These are phyloP conservation scores for Margaritifera margaritifera DNA, from an alignment of 2,888 invertebrate genomes.

Conservation along the genomic window DNA sequence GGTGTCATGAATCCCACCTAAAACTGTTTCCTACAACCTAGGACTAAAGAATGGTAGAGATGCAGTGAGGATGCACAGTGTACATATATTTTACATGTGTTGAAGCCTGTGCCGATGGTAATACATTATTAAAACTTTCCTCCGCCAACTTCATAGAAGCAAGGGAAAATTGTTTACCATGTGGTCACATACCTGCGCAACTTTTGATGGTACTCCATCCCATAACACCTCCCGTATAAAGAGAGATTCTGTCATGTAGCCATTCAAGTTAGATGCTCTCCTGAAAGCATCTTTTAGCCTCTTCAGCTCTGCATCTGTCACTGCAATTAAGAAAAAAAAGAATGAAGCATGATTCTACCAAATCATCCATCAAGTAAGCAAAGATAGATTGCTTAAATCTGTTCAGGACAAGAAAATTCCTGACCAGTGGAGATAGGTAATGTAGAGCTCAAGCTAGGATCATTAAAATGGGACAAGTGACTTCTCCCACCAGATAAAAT, in stretches of 20 bases:
- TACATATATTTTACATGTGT: too few species aligned
- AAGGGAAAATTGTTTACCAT: too few species aligned
- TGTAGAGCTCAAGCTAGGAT: too few species aligned
- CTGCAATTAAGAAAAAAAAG: conserved; percentile 74
- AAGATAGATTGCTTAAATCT: not conserved
- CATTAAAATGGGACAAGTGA: too few species aligned
- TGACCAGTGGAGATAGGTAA: not conserved
- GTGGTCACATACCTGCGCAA: conserved; percentile 79
- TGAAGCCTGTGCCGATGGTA: too few species aligned
- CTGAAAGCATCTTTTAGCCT: conserved; percentile 91
- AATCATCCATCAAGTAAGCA: not conserved
- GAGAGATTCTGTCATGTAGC: conserved; percentile 79
- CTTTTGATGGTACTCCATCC: conserved; percentile 86
- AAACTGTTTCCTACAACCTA: too few species aligned
- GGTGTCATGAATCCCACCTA: too few species aligned
- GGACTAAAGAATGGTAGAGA: too few species aligned
- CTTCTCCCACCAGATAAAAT: too few species aligned
- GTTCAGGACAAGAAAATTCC: not conserved
- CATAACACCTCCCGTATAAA: conserved; percentile 90
- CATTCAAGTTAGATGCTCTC: conserved; percentile 83
- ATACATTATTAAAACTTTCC: too few species aligned
- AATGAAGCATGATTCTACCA: not conserved
- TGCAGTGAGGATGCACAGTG: too few species aligned
- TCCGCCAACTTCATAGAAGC: too few species aligned
- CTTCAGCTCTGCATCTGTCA: conserved; percentile 87